Evolutionary conservation across 2,113 vertebrate species (phyloP).

Genomic region (Coregonus clupeaformis): DNA sequence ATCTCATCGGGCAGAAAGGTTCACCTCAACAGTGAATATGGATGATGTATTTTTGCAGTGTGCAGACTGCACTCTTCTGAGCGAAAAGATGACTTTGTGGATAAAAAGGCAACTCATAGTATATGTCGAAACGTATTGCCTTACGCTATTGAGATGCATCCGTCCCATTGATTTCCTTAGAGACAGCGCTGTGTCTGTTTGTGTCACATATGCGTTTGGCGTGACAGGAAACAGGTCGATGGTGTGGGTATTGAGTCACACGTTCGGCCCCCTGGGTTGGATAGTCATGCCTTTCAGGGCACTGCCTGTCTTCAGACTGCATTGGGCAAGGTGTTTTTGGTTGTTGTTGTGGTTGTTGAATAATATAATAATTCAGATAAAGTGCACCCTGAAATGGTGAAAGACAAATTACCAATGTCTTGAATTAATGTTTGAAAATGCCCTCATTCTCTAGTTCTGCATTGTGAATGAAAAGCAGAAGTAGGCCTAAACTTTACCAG

Average conservation of each 20-base stretch:
- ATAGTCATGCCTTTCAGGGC: not conserved
- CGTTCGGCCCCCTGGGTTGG: not conserved
- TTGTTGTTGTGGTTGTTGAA: no score
- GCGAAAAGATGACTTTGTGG: no score
- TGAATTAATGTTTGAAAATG: no score
- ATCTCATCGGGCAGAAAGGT: no score
- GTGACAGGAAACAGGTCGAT: not conserved
- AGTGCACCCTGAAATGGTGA: no score
- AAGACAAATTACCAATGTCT: no score
- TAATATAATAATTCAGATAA: no score
- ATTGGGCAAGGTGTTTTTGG: not conserved
- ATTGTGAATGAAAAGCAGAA: slow-evolving; percentile 3
- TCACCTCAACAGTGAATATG: no score
- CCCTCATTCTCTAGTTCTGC: not conserved
- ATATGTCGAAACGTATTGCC: no score
- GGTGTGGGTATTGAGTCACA: not conserved
- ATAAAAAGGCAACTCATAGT: no score
- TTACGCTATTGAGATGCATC: not conserved
- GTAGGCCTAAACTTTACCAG: not conserved
- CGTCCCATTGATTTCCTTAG: not conserved
- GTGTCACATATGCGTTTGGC: not conserved
- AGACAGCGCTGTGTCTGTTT: not conserved
- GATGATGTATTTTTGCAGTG: no score
- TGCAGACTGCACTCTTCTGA: no score
- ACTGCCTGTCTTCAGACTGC: not conserved